Evolutionary conservation across 2,888 invertebrate species (phyloP), one percentile per base, ranked within the genome.

Genomic region (Pristionchus japonicus): DNA sequence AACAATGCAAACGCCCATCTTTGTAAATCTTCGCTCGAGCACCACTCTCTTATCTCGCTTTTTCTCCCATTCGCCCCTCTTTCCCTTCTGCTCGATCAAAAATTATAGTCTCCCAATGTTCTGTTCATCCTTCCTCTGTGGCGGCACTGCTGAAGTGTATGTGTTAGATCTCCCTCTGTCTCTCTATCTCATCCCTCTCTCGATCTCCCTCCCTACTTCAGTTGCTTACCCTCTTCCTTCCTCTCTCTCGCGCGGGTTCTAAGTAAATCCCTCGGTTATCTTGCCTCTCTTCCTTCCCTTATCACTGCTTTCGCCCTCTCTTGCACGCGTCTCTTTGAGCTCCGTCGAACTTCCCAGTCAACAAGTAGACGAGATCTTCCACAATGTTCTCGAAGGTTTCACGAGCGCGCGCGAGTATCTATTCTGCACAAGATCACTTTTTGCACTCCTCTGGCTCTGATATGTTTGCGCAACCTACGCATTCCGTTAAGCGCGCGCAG

Each of bases 211-310:
- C n/a, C n/a, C n/a, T n/a, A 61, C 27, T 80, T 82, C 37, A 80
- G 80, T 49, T 47, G 49, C 80, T 47, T 49, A 49, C 37, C 80
- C 82, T 87, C 40, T 88, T n/a, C n/a, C n/a, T n/a, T n/a, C n/a
- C n/a, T n/a, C 70, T 88, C 87, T 87, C 84, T 86, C 43, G 40
- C 86, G 70, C 64, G 88, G 49, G 49, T 52, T 82, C 82, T 82
- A 17, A 83, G 47, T 52, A 49, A 47, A 49, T 47, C 89, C 88
- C 88, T 88, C 67, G 20, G 34, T 87, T 47, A 34, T 57, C 57
- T 82, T n/a, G n/a, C n/a, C n/a, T n/a, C 67, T 83, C 47, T 47
- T 34, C 47, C 52, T 64, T 74, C 37, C n/a, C 31, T 49, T 61
- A 37, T 80, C 49, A 34, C 80, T 87, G 13, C 47, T n/a, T 43